Percentiles rank a stretch among this genome's conserved stretches.
These are phyloP conservation scores for Xylota sylvarum DNA, from an alignment of 2,888 invertebrate genomes.

Conservation along the genomic window DNA sequence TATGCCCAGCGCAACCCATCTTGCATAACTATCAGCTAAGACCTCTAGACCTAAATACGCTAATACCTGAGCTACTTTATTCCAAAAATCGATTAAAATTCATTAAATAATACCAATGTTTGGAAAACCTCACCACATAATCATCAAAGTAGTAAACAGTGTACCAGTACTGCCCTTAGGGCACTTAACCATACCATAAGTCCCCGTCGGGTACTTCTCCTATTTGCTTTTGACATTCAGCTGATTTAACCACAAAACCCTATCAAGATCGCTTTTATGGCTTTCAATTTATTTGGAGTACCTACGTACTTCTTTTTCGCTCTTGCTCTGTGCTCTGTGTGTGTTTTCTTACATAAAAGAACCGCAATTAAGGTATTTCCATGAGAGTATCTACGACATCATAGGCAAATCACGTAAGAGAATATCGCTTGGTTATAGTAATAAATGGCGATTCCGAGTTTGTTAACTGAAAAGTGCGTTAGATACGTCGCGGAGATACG, in stretches of 20 bases:
- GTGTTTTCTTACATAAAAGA: slow-evolving; percentile 65
- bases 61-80: slow-evolving; percentile 13
- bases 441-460: background rate
- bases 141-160: background rate
- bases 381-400: slow-evolving; percentile 16
- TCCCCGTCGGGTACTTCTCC: slow-evolving; percentile 18
- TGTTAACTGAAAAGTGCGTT: slow-evolving; percentile 40
- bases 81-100: slow-evolving; percentile 44
- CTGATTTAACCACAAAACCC: slow-evolving; percentile 41
- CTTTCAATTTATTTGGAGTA: slow-evolving; percentile 33
- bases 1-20: background rate
- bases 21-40: slow-evolving; percentile 4
- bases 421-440: slow-evolving; percentile 4
- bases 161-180: slow-evolving; percentile 4
- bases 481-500: slow-evolving; percentile 34
- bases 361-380: slow-evolving; percentile 48
- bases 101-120: slow-evolving; percentile 24
- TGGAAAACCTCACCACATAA: slow-evolving; percentile 20
- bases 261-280: slow-evolving; percentile 33
- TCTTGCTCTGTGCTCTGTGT: background rate
- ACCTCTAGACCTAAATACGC: slow-evolving; percentile 14
- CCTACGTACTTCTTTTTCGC: background rate
- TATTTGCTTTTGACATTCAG: slow-evolving; percentile 29
- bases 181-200: background rate
- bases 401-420: slow-evolving; percentile 61